Base-by-base conservation (phyloP, 2,888 invertebrate genomes). In the Ennomos erosarius region DNA sequence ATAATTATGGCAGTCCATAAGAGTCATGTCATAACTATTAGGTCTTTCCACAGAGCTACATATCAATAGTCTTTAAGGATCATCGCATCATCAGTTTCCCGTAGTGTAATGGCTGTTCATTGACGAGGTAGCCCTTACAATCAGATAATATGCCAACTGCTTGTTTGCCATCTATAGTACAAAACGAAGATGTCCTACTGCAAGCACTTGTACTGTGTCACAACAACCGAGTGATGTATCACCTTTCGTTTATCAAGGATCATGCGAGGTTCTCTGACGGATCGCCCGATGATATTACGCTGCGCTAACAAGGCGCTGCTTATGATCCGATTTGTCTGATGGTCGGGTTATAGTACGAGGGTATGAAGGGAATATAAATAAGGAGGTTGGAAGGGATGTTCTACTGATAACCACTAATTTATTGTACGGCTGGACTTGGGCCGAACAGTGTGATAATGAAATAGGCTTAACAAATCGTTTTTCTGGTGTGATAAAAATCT, bases 191-290 rank as follows among this genome's bases (percentile, higher is more conserved):
- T 49, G 8, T 16, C 10, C 37, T 40, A 51, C 56, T 52, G 52
- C 9, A 2, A 1, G 10, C 35, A n/a, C 34, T 8, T 13, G 8
- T 45, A 45, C 0, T 37, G 38, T 10, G 16, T n/a, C 9, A 8
- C 37, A 40, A 12, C 26, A 60, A 8, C 35, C 50, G 59, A 68
- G 58, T 55, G 51, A 79, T 73, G 71, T 76, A 76, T 78, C 73
- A 67, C 46, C 54, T 66, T 57, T 71, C 75, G 75, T 84, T 78
- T 77, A 75, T 84, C 79, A 79, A 66, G 64, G 65, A 74, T 76
- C 75, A 71, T 65, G 72, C 69, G 57, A 57, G 48, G 44, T 50
- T 51, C 9, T 13, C 16, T 49, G 47, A 59, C 39, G 57, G 58
- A 43, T 58, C 43, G 58, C 34, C 55, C 50, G 46, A 52, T 42